Evolutionary conservation across 35 echinoderm and acorn worm genomes (phyloP).

Genomic region (Stichopus chloronotus): DNA sequence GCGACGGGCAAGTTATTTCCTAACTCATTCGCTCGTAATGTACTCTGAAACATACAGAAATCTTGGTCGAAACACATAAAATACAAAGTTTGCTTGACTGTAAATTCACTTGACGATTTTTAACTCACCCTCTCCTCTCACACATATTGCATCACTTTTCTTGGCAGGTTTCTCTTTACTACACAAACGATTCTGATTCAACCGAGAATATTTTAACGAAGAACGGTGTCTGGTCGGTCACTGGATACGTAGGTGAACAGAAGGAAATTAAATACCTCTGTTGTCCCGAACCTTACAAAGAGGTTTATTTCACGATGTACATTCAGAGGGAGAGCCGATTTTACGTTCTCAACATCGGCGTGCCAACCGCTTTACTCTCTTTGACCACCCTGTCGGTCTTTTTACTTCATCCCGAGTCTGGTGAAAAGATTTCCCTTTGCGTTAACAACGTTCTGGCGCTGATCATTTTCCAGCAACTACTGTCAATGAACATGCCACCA

Average conservation of each 20-base stretch:
- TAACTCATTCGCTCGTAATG: too few species aligned
- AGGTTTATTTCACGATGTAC: conserved; percentile 28
- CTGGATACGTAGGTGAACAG: neutral
- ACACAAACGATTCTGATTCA: neutral
- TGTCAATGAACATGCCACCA: conserved; percentile 40
- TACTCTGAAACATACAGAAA: too few species aligned
- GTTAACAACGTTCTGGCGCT: conserved; percentile 54
- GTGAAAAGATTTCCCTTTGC: conserved; percentile 62
- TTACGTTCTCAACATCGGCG: conserved; percentile 24
- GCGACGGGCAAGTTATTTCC: too few species aligned
- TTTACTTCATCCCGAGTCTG: conserved; percentile 51
- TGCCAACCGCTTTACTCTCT: conserved; percentile 24
- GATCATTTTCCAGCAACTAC: conserved; percentile 53
- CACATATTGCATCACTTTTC: neutral
- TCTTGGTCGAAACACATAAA: too few species aligned
- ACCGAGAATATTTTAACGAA: neutral
- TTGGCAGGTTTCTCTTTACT: conserved; percentile 30
- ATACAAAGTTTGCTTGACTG: too few species aligned
- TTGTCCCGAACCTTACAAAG: conserved; percentile 14
- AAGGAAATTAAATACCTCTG: conserved; percentile 4
- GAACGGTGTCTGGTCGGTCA: conserved; percentile 7
- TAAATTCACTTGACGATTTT: too few species aligned
- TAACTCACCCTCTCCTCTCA: too few species aligned
- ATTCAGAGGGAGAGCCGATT: neutral
- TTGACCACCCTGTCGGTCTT: conserved; percentile 28